Percentiles rank a stretch among this genome's conserved stretches.
Conservation (phyloP, 2,888 invertebrate species). For the Heliconius ethilla region DNA sequence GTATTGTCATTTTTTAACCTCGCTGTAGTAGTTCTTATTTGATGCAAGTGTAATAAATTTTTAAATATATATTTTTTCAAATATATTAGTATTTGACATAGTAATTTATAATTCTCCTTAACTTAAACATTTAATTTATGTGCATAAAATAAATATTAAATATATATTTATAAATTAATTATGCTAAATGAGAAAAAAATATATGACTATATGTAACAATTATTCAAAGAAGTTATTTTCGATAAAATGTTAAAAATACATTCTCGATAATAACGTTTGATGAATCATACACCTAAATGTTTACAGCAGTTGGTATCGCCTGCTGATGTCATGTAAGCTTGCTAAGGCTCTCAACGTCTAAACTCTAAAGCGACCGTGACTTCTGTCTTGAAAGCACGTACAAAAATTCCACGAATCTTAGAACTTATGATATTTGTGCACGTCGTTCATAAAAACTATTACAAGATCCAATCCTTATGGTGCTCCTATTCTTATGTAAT, state of each 20-base stretch:
- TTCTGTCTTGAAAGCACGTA: conserved; percentile 52
- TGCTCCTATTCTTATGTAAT: conserved; percentile 71
- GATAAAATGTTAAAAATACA: conserved; percentile 44
- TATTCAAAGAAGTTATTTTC: conserved; percentile 30
- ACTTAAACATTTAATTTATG: background rate
- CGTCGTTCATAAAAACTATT: conserved; percentile 38
- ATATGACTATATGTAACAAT: background rate
- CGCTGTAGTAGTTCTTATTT: background rate
- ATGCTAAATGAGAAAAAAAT: background rate
- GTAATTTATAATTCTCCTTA: background rate
- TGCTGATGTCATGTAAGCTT: conserved; percentile 76
- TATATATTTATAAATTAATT: background rate
- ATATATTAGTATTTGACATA: background rate
- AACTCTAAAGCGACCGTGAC: conserved; percentile 51
- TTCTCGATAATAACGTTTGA: conserved; percentile 48
- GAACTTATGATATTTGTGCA: conserved; percentile 50
- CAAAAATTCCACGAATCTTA: conserved; percentile 55
- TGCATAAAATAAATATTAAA: background rate
- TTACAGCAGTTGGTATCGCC: conserved; percentile 65
- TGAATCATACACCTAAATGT: conserved; percentile 71
- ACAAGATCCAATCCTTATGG: conserved; percentile 50
- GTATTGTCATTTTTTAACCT: conserved; percentile 11
- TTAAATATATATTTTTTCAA: background rate
- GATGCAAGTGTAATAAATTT: background rate
- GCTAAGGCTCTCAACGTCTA: conserved; percentile 52